These are phyloP conservation scores for Cydia amplana DNA, from an alignment of 1,140 invertebrate species.

Conservation along the genomic window DNA sequence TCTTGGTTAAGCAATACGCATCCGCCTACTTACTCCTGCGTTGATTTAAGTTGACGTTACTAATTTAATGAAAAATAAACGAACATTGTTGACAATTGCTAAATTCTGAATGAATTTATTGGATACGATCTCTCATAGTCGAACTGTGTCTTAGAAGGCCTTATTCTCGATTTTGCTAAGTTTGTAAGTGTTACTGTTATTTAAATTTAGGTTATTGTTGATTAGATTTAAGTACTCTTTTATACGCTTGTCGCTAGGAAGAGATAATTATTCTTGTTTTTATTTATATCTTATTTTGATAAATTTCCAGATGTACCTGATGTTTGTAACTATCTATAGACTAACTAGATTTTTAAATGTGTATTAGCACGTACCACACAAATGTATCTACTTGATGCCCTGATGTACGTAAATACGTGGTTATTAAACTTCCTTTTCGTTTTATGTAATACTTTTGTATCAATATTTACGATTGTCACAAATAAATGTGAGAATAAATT, in stretches of 20 bases:
- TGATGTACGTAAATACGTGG: too few species aligned
- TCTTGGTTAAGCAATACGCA: neutral
- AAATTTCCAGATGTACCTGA: too few species aligned
- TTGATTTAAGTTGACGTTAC: neutral
- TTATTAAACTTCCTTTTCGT: neutral
- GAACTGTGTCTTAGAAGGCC: conserved; percentile 13
- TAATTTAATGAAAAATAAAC: neutral
- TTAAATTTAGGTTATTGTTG: conserved; percentile 23
- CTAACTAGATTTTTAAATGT: too few species aligned
- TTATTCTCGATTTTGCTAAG: conserved; percentile 15
- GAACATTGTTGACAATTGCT: conserved; percentile 8
- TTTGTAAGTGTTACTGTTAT: conserved; percentile 29
- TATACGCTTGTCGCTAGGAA: neutral
- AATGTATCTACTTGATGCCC: too few species aligned
- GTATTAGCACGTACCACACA: too few species aligned
- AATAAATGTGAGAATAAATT: too few species aligned
- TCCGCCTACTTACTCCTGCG: neutral
- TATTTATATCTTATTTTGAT: neutral
- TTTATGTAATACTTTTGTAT: neutral
- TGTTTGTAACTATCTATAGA: too few species aligned
- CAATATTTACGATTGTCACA: too few species aligned
- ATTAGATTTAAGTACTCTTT: neutral
- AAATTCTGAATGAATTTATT: conserved; percentile 20
- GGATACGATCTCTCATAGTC: conserved; percentile 21
- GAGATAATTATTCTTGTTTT: neutral